A percentile compares a stretch with the other conserved stretches of the same genome.
Evolutionary conservation across 1,140 invertebrate genomes (phyloP).

Genomic region (Apis florea): DNA sequence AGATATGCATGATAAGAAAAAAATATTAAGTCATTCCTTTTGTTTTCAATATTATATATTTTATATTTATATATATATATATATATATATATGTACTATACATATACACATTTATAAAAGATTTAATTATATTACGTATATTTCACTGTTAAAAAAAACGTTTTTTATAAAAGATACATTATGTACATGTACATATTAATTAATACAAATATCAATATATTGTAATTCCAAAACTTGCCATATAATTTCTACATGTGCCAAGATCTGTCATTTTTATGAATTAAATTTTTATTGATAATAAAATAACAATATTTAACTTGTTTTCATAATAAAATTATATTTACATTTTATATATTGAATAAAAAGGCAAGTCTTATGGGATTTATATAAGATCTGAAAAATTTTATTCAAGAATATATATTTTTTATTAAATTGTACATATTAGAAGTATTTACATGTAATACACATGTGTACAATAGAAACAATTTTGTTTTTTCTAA

Average conservation of each 20-base stretch:
- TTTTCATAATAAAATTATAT: not conserved
- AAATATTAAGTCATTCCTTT: conserved; percentile 36
- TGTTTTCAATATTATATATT: conserved; percentile 51
- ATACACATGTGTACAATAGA: not conserved
- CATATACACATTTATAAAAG: conserved; percentile 32
- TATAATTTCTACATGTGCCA: conserved; percentile 38
- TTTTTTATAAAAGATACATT: conserved; percentile 38
- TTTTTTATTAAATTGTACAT: conserved; percentile 49
- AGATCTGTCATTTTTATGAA: conserved; percentile 16
- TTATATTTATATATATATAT: conserved; percentile 46
- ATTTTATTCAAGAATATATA: conserved; percentile 8
- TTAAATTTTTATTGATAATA: conserved; percentile 14
- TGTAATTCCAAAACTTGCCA: conserved; percentile 30
- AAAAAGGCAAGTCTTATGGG: conserved; percentile 1
- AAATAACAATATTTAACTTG: not conserved
- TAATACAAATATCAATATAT: conserved; percentile 16
- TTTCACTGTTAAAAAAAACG: conserved; percentile 50
- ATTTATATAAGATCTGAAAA: conserved; percentile 21
- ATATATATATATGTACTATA: conserved; percentile 41
- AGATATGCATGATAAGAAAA: conserved; percentile 20
- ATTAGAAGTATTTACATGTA: conserved; percentile 35
- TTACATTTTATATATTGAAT: not conserved
- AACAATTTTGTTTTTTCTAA: not conserved
- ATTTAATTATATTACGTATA: conserved; percentile 44
- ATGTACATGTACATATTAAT: conserved; percentile 13